Percentiles rank a stretch among this genome's conserved stretches.
phyloP scores from a whole-genome alignment of 1,140 invertebrate species.

The Lineus longissimus region DNA sequence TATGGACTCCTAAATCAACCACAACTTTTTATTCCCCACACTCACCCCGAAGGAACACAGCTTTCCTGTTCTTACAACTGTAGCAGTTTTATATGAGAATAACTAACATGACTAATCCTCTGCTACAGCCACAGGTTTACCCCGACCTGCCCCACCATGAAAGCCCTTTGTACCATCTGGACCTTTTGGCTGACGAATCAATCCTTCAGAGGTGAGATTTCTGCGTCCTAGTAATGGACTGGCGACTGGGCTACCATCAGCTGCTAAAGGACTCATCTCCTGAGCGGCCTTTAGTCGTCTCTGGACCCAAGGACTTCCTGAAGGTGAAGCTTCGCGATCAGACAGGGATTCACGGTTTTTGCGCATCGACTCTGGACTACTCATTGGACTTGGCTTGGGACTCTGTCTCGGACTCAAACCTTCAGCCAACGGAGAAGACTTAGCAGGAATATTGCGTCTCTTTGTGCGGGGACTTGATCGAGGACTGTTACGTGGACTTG shows the following conservation, averaged over 20 bases:
- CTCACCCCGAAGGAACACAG: too few relatives aligned
- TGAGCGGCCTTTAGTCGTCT: conserved; percentile 50
- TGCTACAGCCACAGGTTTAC: conserved; percentile 4
- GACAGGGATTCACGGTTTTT: neutral
- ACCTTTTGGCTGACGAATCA: conserved; percentile 74
- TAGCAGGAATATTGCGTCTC: conserved; percentile 20
- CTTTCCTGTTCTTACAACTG: too few relatives aligned
- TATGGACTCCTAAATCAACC: too few relatives aligned
- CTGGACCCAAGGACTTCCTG: conserved; percentile 57
- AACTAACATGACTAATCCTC: too few relatives aligned
- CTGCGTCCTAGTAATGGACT: conserved; percentile 33
- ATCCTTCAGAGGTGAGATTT: conserved; percentile 57
- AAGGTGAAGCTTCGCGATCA: conserved; percentile 13
- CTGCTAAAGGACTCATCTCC: conserved; percentile 30
- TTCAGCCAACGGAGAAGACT: conserved; percentile 40
- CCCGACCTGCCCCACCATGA: conserved; percentile 19
- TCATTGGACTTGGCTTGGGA: conserved; percentile 35
- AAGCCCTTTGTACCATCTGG: conserved; percentile 82
- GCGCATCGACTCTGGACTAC: conserved; percentile 41
- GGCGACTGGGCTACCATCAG: conserved; percentile 23
- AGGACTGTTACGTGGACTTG: conserved; percentile 46
- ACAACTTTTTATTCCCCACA: too few relatives aligned
- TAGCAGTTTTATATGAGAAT: too few relatives aligned
- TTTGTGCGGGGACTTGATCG: conserved; percentile 8
- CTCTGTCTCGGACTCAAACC: conserved; percentile 27